These are phyloP conservation scores for Chiroxiphia lanceolata DNA, from an alignment of 2,797 vertebrate species.

Conservation along the genomic window DNA sequence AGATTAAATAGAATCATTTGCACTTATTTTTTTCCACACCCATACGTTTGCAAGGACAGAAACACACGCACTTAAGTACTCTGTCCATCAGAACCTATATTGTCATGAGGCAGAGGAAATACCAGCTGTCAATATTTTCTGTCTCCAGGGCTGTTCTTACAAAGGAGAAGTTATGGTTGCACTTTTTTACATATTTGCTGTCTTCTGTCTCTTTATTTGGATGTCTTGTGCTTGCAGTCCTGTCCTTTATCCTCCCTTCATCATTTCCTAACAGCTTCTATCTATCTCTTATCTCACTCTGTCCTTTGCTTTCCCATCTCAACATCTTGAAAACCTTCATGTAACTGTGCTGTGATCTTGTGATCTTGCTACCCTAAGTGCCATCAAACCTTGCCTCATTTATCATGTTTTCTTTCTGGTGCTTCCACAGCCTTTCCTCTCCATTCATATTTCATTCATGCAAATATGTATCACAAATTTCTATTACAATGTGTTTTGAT, in stretches of 20 bases:
- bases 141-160: not conserved
- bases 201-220: not conserved
- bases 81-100: not conserved
- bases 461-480: not conserved
- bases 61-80: not conserved
- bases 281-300: not conserved
- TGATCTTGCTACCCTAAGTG: not conserved
- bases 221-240: not conserved
- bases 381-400: not conserved
- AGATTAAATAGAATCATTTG: not conserved
- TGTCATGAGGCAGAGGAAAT: not conserved
- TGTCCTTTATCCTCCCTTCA: not conserved
- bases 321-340: not conserved
- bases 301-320: not conserved
- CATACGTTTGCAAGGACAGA: no score
- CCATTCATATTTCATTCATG: not conserved
- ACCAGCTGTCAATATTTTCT: not conserved
- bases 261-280: not conserved
- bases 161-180: not conserved
- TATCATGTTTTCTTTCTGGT: not conserved
- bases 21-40: not conserved
- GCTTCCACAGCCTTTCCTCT: not conserved
- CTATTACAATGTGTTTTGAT: not conserved
- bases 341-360: not conserved
- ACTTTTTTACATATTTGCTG: not conserved